phyloP scores from a whole-genome alignment of 2,888 invertebrate genomes.

The Fragum fragum region DNA sequence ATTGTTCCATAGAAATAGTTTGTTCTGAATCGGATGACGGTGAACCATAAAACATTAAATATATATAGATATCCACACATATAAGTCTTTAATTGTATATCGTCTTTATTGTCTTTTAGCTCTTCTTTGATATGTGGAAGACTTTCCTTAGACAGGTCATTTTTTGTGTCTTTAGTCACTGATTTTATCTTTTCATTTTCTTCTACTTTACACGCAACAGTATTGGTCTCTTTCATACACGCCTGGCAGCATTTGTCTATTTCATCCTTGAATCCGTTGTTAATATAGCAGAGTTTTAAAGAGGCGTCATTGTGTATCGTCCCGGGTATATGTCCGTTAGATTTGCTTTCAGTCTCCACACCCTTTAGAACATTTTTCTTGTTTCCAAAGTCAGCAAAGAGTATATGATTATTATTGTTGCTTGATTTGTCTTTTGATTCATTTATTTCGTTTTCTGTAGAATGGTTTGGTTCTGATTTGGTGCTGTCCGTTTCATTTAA shows the following conservation, averaged over 20 bases:
- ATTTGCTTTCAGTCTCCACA: too few species aligned
- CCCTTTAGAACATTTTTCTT: not conserved
- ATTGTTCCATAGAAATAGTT: conserved; percentile 26
- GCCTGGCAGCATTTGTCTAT: not conserved
- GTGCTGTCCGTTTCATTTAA: too few species aligned
- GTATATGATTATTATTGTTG: not conserved
- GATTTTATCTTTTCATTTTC: not conserved
- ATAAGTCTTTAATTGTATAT: not conserved
- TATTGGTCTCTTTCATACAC: not conserved
- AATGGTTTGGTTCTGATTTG: not conserved
- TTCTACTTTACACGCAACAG: not conserved
- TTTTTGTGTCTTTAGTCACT: not conserved
- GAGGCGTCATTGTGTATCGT: not conserved
- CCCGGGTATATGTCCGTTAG: too few species aligned
- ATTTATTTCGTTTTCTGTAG: not conserved
- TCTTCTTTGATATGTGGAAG: not conserved
- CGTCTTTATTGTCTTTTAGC: not conserved
- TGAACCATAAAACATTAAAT: conserved; percentile 25
- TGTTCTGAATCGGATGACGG: conserved; percentile 24
- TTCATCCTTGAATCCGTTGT: not conserved
- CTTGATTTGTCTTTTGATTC: not conserved
- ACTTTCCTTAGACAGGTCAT: not conserved
- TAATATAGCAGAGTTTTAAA: not conserved
- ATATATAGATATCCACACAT: conserved; percentile 26
- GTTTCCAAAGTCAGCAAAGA: not conserved